These are phyloP conservation scores for Thamnophis elegans DNA, from an alignment of 2,797 vertebrate genomes.

Conservation along the genomic window DNA sequence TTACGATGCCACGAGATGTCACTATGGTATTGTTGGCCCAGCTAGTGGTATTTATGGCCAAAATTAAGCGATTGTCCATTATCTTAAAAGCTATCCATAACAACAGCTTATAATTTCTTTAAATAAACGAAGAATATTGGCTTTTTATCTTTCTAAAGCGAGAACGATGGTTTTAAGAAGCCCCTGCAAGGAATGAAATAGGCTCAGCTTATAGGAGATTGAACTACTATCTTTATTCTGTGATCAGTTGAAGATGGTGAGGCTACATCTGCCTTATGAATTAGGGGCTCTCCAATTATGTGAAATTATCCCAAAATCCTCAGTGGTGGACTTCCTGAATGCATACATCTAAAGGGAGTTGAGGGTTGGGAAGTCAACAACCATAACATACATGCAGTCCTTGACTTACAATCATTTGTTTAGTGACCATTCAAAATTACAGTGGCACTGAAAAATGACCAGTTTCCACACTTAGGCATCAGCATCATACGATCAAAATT, in stretches of 20 bases:
- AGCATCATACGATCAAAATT: not conserved
- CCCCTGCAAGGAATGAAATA: not conserved
- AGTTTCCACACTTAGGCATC: not conserved
- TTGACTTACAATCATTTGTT: not conserved
- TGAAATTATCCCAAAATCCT: not conserved
- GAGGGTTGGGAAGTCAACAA: not conserved
- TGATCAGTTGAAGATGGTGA: not conserved
- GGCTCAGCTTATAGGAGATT: not conserved
- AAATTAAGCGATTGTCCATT: not conserved
- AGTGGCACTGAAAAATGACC: not conserved
- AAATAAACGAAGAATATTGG: no score
- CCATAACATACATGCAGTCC: not conserved
- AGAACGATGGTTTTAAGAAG: not conserved
- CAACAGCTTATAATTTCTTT: not conserved
- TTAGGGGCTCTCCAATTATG: not conserved
- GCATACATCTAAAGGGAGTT: not conserved
- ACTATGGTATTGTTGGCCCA: slow-evolving; percentile 2
- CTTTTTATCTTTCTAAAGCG: not conserved
- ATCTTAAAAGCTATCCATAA: not conserved
- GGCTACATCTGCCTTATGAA: not conserved
- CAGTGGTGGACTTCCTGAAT: not conserved
- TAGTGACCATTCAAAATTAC: not conserved
- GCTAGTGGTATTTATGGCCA: not conserved
- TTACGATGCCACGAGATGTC: slow-evolving; percentile 2
- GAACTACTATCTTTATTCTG: no score